These are phyloP conservation scores for Zeugodacus cucurbitae DNA, from an alignment of 1,140 invertebrate genomes.

Conservation along the genomic window DNA sequence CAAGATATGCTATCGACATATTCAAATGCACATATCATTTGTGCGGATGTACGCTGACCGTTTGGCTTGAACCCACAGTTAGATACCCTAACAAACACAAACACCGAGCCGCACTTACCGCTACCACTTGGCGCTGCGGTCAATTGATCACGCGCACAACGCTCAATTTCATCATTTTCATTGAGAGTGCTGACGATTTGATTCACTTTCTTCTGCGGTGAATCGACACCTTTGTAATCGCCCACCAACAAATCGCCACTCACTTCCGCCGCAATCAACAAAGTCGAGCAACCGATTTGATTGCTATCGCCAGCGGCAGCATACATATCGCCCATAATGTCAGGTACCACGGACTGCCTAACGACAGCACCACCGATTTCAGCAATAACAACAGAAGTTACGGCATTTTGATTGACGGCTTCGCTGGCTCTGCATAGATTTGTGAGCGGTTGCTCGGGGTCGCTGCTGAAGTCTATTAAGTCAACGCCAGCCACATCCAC, in stretches of 20 bases:
- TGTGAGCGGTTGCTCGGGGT: neutral
- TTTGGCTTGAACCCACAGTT: neutral
- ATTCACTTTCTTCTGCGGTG: conserved; percentile 8
- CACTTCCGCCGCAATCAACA: conserved; percentile 29
- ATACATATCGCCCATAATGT: neutral
- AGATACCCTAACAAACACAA: neutral
- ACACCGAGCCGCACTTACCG: neutral
- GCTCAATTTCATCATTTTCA: neutral
- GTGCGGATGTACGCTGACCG: neutral
- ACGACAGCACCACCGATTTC: neutral
- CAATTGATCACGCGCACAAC: neutral
- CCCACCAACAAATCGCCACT: conserved; percentile 29
- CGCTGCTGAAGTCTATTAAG: neutral
- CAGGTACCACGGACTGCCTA: neutral
- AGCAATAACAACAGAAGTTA: neutral
- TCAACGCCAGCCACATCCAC: neutral
- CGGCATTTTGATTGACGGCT: neutral
- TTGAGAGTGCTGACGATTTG: neutral
- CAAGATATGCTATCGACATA: neutral
- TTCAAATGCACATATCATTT: neutral
- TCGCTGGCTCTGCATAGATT: too few species aligned
- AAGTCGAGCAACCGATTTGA: neutral
- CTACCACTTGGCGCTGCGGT: neutral
- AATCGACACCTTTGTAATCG: conserved; percentile 12
- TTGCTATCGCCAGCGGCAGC: neutral